phyloP scores from a whole-genome alignment of 2,113 vertebrate species.

The Aix galericulata region DNA sequence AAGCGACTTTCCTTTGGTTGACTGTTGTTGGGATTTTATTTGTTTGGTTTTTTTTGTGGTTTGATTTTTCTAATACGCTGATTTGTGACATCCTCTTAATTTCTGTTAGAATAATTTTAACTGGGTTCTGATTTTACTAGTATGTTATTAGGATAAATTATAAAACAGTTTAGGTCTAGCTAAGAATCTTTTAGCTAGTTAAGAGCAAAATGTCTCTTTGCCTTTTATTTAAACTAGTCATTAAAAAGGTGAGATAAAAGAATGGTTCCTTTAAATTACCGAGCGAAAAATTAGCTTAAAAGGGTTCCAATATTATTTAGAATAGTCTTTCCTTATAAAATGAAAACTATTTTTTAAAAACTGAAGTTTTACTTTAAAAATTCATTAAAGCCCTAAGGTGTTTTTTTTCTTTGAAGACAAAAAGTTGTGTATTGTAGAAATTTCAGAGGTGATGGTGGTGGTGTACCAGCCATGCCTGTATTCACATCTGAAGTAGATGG shows the following conservation, averaged over 20 bases:
- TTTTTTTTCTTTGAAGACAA: background rate
- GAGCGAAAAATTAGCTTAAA: background rate
- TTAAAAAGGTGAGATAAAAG: background rate
- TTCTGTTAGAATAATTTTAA: background rate
- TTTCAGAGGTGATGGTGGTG: background rate
- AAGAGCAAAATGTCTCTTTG: background rate
- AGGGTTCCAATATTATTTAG: background rate
- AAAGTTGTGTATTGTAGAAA: background rate
- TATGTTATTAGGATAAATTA: background rate
- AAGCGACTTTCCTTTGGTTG: background rate
- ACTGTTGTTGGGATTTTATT: too few relatives aligned
- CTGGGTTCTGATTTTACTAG: background rate
- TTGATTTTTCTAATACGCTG: background rate
- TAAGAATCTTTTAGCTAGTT: background rate
- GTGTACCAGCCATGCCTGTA: background rate
- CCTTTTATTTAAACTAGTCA: background rate
- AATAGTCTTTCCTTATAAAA: background rate
- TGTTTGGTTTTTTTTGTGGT: background rate
- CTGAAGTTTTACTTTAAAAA: background rate
- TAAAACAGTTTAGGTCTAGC: background rate
- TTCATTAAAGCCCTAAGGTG: background rate
- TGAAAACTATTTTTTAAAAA: background rate
- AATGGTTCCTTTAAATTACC: background rate
- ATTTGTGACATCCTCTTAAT: background rate
- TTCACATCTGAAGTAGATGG: background rate